Base-by-base conservation (phyloP, 2,797 vertebrate genomes). In the Rachycentron canadum region DNA sequence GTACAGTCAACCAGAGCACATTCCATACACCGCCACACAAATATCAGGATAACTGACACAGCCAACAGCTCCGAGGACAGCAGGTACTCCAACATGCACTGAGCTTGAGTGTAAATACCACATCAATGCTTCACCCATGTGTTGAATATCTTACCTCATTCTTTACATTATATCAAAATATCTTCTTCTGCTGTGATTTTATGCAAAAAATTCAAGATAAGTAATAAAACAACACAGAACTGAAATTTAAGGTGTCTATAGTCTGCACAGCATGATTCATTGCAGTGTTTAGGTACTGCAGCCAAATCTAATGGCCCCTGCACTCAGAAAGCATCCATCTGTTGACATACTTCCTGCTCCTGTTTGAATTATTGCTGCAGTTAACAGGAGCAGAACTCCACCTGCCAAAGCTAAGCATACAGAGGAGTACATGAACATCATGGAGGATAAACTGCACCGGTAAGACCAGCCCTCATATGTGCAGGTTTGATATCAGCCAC, bases 1-100 rank as follows among this genome's bases (percentile, higher is more conserved):
- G 79, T 63, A 74, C 78, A 69, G 57, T 73, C 49, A 55, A 47
- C 45, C 66, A 79, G 82, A 72, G 38, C 47, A 83, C 89, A 92
- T 92, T 84, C 87, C 89, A 69, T 49, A 63, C 59, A 45, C 52
- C 55, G 53, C 72, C 57, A 57, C 76, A 58, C n/a, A 43, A 36
- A 23, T 60, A 82, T 71, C 67, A 43, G 69, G 56, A 40, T 62
- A 80, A 58, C 65, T 14, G 49, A 50, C 41, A 65, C 40, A 30
- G 45, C 64, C 21, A 56, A 40, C 67, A 49, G 47, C 36, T 49
- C 23, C 23, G 61, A 61, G 41, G 38, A 68, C 66, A 69, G 7
- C 1, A 13, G 7, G n/a, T 28, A 30, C 56, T 52, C 4, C 3
- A 49, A 21, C 16, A 28, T 14, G n/a, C 9, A 53, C 30, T 32